Evolutionary conservation across 2,888 invertebrate genomes (phyloP).

Genomic region (Agrotis segetum): DNA sequence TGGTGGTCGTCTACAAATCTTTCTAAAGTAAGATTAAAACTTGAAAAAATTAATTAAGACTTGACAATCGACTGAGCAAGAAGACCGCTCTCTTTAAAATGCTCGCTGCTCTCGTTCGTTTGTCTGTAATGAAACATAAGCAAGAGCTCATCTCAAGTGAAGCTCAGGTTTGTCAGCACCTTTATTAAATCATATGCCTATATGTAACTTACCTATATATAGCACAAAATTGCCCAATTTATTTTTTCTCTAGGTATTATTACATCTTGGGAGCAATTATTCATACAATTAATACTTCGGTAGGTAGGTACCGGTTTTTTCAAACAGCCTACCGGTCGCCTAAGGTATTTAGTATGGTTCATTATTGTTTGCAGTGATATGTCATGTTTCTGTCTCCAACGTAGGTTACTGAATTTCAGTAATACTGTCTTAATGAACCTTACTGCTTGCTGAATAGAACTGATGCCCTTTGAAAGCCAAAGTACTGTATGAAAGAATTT

Average conservation of each 20-base stretch:
- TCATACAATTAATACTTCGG: neutral
- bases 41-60: too few relatives aligned
- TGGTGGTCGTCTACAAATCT: too few relatives aligned
- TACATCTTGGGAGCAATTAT: slow-evolving; percentile 22
- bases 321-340: neutral
- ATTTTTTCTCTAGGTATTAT: slow-evolving; percentile 13
- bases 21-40: too few relatives aligned
- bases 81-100: too few relatives aligned
- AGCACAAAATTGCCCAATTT: slow-evolving; percentile 32
- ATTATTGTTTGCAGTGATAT: neutral
- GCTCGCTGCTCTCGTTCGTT: too few relatives aligned
- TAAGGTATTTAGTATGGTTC: neutral
- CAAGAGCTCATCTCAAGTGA: too few relatives aligned
- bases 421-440: neutral
- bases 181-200: too few relatives aligned
- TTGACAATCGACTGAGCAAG: too few relatives aligned
- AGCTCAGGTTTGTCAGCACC: too few relatives aligned
- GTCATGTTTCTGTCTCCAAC: neutral
- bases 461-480: neutral
- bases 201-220: neutral
- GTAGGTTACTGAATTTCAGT: slow-evolving; percentile 6
- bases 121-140: too few relatives aligned
- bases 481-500: neutral
- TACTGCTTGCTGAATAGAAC: neutral
- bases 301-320: neutral